Percentiles rank a stretch among this genome's conserved stretches.
These are phyloP conservation scores for Xestia c-nigrum DNA, from an alignment of 2,888 invertebrate genomes.

Conservation along the genomic window DNA sequence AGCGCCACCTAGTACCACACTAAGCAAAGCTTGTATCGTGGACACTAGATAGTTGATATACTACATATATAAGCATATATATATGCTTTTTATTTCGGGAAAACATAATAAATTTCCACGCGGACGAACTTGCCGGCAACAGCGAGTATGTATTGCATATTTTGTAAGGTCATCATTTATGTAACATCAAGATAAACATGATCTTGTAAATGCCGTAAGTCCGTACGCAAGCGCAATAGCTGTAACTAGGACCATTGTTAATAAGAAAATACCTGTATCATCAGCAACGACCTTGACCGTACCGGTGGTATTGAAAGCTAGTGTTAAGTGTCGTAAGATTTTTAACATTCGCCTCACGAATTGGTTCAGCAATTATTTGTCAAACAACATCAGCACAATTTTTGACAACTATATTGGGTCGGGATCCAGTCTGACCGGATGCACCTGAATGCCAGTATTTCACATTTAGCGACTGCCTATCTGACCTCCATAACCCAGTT, in stretches of 20 bases:
- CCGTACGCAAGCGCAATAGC: background rate
- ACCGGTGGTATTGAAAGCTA: slow-evolving; percentile 47
- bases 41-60: too few relatives aligned
- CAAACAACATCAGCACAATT: background rate
- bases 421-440: background rate
- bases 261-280: slow-evolving; percentile 24
- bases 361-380: background rate
- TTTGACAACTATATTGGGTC: too few relatives aligned
- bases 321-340: background rate
- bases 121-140: background rate
- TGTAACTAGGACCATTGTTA: slow-evolving; percentile 32
- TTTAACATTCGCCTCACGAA: background rate
- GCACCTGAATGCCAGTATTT: background rate
- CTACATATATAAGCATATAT: too few relatives aligned
- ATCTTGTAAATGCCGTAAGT: slow-evolving; percentile 24
- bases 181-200: slow-evolving; percentile 36
- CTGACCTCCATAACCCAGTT: background rate
- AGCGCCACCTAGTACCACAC: too few relatives aligned
- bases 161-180: slow-evolving; percentile 21
- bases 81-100: too few relatives aligned
- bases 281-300: slow-evolving; percentile 49
- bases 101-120: background rate
- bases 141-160: background rate
- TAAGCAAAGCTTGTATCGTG: too few relatives aligned
- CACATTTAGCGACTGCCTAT: background rate